Evolutionary conservation across 2,797 vertebrate species (phyloP).

Genomic region (Enteromius viviparus): DNA sequence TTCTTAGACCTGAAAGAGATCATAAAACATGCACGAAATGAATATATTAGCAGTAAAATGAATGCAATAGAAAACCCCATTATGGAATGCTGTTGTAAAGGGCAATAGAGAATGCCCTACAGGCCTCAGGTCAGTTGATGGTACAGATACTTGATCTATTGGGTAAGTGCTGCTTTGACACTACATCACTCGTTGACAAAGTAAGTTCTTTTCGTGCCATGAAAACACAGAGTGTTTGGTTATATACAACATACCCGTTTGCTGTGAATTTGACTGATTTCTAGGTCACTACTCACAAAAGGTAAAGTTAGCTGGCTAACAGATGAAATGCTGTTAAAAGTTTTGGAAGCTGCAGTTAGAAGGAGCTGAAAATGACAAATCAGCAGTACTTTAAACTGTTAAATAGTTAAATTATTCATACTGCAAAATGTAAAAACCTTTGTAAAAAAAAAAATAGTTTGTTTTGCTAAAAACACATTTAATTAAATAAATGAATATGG

Average conservation of each 20-base stretch:
- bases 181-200: not conserved
- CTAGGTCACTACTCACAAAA: not conserved
- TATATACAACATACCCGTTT: not conserved
- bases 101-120: not conserved
- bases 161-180: not conserved
- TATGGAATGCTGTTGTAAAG: not conserved
- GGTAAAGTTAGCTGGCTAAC: not conserved
- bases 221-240: not conserved
- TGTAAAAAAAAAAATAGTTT: not conserved
- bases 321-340: not conserved
- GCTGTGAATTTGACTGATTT: not conserved
- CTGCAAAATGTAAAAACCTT: not conserved
- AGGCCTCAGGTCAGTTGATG: not conserved
- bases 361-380: not conserved
- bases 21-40: not conserved
- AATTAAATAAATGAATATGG: not conserved
- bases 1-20: conserved; percentile 86
- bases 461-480: not conserved
- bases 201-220: not conserved
- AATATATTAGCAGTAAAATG: not conserved
- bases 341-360: not conserved
- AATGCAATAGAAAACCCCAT: not conserved
- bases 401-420: not conserved
- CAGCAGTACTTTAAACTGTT: not conserved
- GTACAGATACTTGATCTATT: not conserved